A percentile compares a stretch with the other conserved stretches of the same genome.
phyloP scores from a whole-genome alignment of 2,888 invertebrate genomes.

The Phlogophora meticulosa region DNA sequence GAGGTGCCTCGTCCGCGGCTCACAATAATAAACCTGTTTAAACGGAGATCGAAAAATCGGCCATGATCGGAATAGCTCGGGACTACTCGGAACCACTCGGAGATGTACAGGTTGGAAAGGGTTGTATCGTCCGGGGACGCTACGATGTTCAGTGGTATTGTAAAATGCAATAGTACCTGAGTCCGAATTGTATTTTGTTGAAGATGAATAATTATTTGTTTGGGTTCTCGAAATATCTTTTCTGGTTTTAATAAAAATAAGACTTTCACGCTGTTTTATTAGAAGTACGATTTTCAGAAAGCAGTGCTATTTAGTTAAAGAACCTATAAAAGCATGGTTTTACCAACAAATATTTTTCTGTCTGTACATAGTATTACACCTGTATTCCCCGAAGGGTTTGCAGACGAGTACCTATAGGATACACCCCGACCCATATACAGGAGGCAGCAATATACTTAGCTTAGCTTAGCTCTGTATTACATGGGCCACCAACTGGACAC shows the following conservation, averaged over 20 bases:
- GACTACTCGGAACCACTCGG: constrained; percentile 42
- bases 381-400: too few species aligned
- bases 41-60: constrained; percentile 51
- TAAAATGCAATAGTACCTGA: constrained; percentile 30
- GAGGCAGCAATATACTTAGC: too few species aligned
- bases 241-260: neutral
- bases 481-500: too few species aligned
- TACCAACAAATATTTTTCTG: too few species aligned
- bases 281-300: neutral
- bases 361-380: too few species aligned
- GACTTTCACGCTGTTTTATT: neutral
- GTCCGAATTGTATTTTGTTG: constrained; percentile 30
- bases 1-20: constrained; percentile 13
- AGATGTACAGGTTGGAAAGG: constrained; percentile 33
- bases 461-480: too few species aligned
- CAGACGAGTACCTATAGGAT: too few species aligned
- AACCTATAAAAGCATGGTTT: too few species aligned
- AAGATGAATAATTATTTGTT: constrained; percentile 30
- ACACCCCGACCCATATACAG: too few species aligned
- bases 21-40: constrained; percentile 50
- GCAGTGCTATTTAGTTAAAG: too few species aligned
- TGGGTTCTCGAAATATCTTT: neutral
- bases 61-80: constrained; percentile 27
- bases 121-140: constrained; percentile 40
- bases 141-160: constrained; percentile 32